These are phyloP conservation scores for Manis pentadactyla DNA, from an alignment of 2,797 vertebrate species.

Conservation along the genomic window DNA sequence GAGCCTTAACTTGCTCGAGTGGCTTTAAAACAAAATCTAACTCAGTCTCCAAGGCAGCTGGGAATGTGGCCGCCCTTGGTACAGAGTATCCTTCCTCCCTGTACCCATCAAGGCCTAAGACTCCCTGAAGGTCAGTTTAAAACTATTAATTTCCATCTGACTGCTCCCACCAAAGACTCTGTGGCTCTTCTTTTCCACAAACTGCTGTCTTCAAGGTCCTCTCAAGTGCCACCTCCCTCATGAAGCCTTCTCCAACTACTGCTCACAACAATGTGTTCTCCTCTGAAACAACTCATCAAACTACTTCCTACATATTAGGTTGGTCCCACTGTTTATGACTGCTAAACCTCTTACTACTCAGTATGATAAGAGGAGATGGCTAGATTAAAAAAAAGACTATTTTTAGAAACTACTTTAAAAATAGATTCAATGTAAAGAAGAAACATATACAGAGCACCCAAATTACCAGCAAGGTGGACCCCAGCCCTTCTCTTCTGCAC, in stretches of 20 bases:
- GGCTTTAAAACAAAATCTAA: background rate
- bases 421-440: slow-evolving; percentile 58
- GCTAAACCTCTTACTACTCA: background rate
- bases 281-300: background rate
- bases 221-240: background rate
- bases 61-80: background rate
- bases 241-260: slow-evolving; percentile 1
- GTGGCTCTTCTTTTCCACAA: background rate
- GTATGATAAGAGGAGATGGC: background rate
- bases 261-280: background rate
- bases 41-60: background rate
- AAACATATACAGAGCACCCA: background rate
- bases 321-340: background rate
- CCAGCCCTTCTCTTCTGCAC: background rate
- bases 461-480: background rate
- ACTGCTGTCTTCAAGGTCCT: background rate
- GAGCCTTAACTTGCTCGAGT: background rate
- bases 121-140: background rate
- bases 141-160: background rate
- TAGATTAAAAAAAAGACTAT: background rate
- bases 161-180: background rate
- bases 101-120: background rate
- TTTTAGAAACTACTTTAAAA: slow-evolving; percentile 71
- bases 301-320: background rate
- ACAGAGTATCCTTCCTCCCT: background rate